Conservation (phyloP, 1,140 invertebrate species). For the Musca domestica region DNA sequence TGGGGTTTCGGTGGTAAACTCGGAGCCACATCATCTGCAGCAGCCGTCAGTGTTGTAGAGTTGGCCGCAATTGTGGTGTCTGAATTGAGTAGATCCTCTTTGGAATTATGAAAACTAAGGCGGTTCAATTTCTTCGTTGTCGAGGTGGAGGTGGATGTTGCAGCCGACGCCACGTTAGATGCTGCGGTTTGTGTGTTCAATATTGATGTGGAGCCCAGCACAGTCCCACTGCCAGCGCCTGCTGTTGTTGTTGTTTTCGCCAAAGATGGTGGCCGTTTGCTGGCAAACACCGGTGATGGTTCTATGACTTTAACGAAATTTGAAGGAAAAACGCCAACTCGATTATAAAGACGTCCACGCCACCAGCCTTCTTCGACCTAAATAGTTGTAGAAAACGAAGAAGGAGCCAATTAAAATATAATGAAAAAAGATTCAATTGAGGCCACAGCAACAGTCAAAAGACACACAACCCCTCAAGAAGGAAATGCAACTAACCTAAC, state of each 20-base stretch:
- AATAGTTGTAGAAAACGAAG: conserved; percentile 35
- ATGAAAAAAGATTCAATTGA: no score
- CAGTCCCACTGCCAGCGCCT: conserved; percentile 12
- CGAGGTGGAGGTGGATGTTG: conserved; percentile 30
- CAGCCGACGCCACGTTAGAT: conserved; percentile 19
- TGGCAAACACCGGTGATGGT: conserved; percentile 49
- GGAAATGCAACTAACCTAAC: no score
- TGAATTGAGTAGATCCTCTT: conserved; percentile 30
- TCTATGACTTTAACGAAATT: conserved; percentile 83
- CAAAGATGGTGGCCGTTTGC: conserved; percentile 40
- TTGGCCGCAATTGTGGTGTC: conserved; percentile 14
- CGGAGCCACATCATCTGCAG: conserved; percentile 44
- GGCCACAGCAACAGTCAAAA: no score
- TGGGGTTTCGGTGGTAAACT: conserved; percentile 64
- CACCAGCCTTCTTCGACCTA: conserved; percentile 82
- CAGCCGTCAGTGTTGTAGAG: conserved; percentile 8
- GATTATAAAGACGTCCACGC: conserved; percentile 73
- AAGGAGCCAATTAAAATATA: conserved; percentile 17
- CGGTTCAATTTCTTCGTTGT: conserved; percentile 39
- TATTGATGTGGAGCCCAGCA: conserved; percentile 33
- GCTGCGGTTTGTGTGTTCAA: conserved; percentile 24
- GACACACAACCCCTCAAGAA: no score
- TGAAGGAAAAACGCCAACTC: conserved; percentile 85
- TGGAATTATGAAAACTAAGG: conserved; percentile 32
- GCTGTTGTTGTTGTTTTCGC: conserved; percentile 37